Base-by-base conservation (phyloP, 2,797 vertebrate genomes). In the Coreius guichenoti region DNA sequence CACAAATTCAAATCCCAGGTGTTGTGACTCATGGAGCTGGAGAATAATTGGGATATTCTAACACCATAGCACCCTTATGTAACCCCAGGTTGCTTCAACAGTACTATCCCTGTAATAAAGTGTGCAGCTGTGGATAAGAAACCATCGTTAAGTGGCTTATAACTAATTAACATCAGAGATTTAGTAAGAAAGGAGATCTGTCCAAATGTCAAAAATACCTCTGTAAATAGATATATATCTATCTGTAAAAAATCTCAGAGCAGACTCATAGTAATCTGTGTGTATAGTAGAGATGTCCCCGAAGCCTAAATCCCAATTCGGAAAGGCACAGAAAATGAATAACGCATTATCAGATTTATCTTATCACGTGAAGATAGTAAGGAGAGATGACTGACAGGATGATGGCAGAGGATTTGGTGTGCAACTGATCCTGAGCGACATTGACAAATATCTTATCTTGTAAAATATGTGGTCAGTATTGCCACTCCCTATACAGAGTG, bases 41-140 rank as follows among this genome's bases (percentile, higher is more conserved):
- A 51, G 68, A 58, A 82, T 82, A 19, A 58, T 26, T 81, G 36
- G 54, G 69, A 73, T 63, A 69, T 74, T 14, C 39, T 45, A 14
- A 72, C n/a, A 63, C 17, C 0, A 45, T 14, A 13, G n/a, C 54
- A 56, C 58, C 67, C 68, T 82, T 82, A 58, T 6, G 61, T 72
- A 47, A 73, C 19, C 33, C 68, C n/a, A 31, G 21, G 29, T 45
- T 72, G 16, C 33, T 29, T 6, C 68, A 82, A 58, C 17, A 1
- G 23, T 17, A 43, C 33, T 43, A 54, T 43, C 16, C 6, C 21
- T 81, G 14, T 81, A 81, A 69, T 29, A 39, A 81, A 58, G 33
- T 9, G 3, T 69, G 31, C 31, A 26, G 23, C 29, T 65, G 16
- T 68, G 26, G 29, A 68, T 39, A 23, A 76, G 6, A 76, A 56